phyloP scores from a whole-genome alignment of 2,797 vertebrate genomes.

The Botia almorhae region DNA sequence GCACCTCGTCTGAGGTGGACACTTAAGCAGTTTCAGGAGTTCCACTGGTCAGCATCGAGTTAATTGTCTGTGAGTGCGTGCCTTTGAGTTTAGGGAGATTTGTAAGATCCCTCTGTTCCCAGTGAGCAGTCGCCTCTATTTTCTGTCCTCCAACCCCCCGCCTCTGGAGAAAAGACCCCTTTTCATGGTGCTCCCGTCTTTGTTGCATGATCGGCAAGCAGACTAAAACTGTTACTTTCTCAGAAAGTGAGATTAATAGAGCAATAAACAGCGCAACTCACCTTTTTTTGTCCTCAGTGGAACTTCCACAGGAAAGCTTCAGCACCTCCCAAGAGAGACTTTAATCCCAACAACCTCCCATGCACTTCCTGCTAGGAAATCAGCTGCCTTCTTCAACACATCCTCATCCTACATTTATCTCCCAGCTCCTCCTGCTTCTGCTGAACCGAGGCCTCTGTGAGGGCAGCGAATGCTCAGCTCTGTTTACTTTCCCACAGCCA shows the following conservation, averaged over 20 bases:
- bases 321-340: conserved; percentile 68
- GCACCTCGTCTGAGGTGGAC: background rate
- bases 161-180: conserved; percentile 52
- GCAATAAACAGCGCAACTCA: conserved; percentile 68
- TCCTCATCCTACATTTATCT: conserved; percentile 61
- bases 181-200: conserved; percentile 70
- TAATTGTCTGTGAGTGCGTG: background rate
- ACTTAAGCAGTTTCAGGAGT: background rate
- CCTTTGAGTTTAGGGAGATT: background rate
- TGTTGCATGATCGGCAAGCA: conserved; percentile 70
- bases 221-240: conserved; percentile 44
- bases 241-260: conserved; percentile 45
- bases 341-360: conserved; percentile 71
- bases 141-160: conserved; percentile 42
- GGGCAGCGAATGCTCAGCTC: conserved; percentile 63
- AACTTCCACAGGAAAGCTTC: conserved; percentile 69
- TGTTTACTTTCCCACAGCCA: conserved; percentile 78
- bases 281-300: conserved; percentile 69
- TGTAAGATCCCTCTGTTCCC: conserved; percentile 10
- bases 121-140: conserved; percentile 42
- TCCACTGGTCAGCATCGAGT: background rate
- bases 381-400: conserved; percentile 63
- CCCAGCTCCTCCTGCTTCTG: conserved; percentile 55
- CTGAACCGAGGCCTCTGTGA: conserved; percentile 50
- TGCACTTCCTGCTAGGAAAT: conserved; percentile 65